Percentiles rank a stretch among this genome's conserved stretches.
Conservation (phyloP, 2,113 vertebrate genomes). For the Syrrhaptes paradoxus region DNA sequence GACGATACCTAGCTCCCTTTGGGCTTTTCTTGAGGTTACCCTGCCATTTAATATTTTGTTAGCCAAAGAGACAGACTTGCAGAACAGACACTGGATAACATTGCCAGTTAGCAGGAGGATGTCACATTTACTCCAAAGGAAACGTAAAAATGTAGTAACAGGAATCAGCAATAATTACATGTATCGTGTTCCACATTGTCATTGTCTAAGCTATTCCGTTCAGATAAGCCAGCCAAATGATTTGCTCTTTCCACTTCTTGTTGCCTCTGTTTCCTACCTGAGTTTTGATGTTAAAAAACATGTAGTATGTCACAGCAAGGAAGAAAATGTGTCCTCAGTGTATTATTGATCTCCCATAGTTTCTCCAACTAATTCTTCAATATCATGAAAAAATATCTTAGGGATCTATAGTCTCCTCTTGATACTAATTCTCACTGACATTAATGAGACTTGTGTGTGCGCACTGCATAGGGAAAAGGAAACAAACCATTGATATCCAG, state of each 20-base stretch:
- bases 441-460: not conserved
- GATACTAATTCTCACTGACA: constrained; percentile 29
- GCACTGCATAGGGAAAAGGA: not conserved
- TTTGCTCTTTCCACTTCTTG: constrained; percentile 47
- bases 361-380: not conserved
- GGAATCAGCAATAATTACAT: constrained; percentile 60
- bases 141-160: constrained; percentile 34
- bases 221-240: not conserved
- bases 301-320: not conserved
- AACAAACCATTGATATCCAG: not conserved
- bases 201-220: not conserved
- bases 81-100: constrained; percentile 60
- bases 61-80: constrained; percentile 59
- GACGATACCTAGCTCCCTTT: constrained; percentile 66
- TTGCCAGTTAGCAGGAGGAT: constrained; percentile 62
- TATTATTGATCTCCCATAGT: constrained; percentile 18
- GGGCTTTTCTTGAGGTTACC: constrained; percentile 70
- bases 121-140: constrained; percentile 52
- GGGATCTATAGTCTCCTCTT: constrained; percentile 14
- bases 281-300: constrained; percentile 18
- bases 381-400: constrained; percentile 11
- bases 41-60: constrained; percentile 71
- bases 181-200: constrained; percentile 16
- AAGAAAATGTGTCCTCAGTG: not conserved
- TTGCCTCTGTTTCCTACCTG: constrained; percentile 3